These are phyloP conservation scores for Machaerirhynchus nigripectus DNA, from an alignment of 2,113 vertebrate genomes.

Conservation along the genomic window DNA sequence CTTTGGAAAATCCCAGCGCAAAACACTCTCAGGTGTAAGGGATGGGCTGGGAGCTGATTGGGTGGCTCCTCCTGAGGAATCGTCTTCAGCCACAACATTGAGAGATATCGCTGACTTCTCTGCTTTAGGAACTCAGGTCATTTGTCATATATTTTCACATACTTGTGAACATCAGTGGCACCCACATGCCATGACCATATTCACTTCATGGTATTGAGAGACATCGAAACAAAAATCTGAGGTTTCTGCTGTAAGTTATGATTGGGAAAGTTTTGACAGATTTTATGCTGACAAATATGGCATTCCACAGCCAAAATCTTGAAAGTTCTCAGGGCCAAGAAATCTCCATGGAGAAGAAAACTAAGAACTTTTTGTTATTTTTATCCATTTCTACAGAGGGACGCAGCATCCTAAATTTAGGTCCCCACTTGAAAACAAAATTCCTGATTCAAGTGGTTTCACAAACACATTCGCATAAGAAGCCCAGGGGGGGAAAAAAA, in stretches of 20 bases:
- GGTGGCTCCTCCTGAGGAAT: not conserved
- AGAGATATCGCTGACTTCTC: not conserved
- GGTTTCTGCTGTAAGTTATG: not conserved
- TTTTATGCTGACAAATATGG: not conserved
- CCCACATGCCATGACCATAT: accelerated
- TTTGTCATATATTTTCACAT: not conserved
- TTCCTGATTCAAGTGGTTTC: slow-evolving; percentile 30
- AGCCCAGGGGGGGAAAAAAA: not conserved
- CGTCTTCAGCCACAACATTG: not conserved
- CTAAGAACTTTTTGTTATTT: not conserved
- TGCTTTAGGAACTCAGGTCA: not conserved
- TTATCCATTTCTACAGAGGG: not conserved
- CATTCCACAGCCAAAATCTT: not conserved
- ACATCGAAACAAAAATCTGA: not conserved
- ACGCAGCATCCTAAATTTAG: slow-evolving; percentile 23
- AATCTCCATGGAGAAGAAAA: not conserved
- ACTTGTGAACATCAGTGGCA: not conserved
- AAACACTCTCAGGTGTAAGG: not conserved
- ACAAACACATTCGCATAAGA: not conserved
- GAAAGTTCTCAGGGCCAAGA: not conserved
- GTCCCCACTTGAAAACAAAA: slow-evolving; percentile 14
- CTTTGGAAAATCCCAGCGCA: not conserved
- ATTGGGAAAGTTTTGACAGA: not conserved
- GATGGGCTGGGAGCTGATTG: not conserved
- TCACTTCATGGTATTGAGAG: not conserved